Percentiles rank a stretch among this genome's conserved stretches.
Conservation (phyloP, 2,888 invertebrate species). For the Zootermopsis nevadensis region DNA sequence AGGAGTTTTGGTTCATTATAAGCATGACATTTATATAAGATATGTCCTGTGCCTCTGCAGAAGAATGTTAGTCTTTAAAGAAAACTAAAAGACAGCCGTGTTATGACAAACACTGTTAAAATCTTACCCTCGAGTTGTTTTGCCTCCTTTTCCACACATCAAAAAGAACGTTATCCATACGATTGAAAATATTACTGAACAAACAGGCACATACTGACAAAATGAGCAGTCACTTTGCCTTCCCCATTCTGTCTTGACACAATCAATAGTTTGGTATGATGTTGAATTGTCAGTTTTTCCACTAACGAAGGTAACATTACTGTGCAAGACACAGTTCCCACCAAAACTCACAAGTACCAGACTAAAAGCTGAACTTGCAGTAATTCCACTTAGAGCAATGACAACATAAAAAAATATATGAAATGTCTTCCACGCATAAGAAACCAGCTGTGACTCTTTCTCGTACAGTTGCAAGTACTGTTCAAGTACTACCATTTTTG, state of each 20-base stretch:
- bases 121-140: conserved; percentile 47
- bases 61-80: no score
- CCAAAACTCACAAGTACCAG: conserved; percentile 37
- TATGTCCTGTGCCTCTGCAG: no score
- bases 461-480: conserved; percentile 39
- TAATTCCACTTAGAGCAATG: conserved; percentile 33
- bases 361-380: conserved; percentile 35
- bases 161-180: conserved; percentile 49
- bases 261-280: conserved; percentile 23
- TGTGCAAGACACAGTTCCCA: conserved; percentile 45
- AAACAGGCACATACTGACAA: conserved; percentile 43
- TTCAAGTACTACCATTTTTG: conserved; percentile 44
- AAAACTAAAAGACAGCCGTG: no score
- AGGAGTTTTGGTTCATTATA: neutral
- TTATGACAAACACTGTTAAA: neutral
- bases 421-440: conserved; percentile 34
- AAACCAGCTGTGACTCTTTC: conserved; percentile 23
- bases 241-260: conserved; percentile 45
- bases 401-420: conserved; percentile 39
- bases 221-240: conserved; percentile 42
- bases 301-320: conserved; percentile 45
- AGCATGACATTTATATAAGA: neutral
- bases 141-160: conserved; percentile 51
- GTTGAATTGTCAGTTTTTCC: conserved; percentile 33
- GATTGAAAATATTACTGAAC: conserved; percentile 47